phyloP scores from a whole-genome alignment of 2,888 invertebrate genomes.

The Netelia fuscicornis region DNA sequence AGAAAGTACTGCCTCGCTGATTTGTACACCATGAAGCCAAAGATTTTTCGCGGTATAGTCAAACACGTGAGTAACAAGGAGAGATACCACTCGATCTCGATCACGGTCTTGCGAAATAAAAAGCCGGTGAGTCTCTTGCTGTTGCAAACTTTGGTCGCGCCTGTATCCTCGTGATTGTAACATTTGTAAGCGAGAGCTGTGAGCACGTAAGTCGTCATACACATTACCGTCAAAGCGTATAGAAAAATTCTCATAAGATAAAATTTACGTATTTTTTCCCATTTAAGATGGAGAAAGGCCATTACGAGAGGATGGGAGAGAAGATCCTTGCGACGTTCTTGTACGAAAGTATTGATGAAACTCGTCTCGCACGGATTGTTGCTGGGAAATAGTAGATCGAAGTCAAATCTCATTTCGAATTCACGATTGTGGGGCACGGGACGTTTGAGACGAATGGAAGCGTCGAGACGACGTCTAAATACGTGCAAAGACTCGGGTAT shows the following conservation, averaged over 20 bases:
- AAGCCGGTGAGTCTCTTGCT: slow-evolving; percentile 78
- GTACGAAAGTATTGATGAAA: slow-evolving; percentile 85
- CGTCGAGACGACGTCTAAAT: slow-evolving; percentile 84
- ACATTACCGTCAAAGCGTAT: slow-evolving; percentile 82
- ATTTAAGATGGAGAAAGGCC: slow-evolving; percentile 85
- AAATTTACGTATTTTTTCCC: slow-evolving; percentile 85
- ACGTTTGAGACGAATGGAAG: slow-evolving; percentile 80
- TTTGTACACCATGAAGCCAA: slow-evolving; percentile 82
- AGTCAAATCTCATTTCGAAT: slow-evolving; percentile 82
- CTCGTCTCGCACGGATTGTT: slow-evolving; percentile 83
- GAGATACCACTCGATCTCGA: slow-evolving; percentile 82
- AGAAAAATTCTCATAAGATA: slow-evolving; percentile 82
- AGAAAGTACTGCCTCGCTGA: slow-evolving; percentile 82
- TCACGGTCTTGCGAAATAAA: slow-evolving; percentile 78
- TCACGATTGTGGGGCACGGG: slow-evolving; percentile 82
- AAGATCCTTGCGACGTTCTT: slow-evolving; percentile 84
- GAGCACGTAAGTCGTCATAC: slow-evolving; percentile 82
- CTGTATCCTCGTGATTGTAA: slow-evolving; percentile 78
- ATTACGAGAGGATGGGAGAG: slow-evolving; percentile 85
- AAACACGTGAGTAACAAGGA: slow-evolving; percentile 80
- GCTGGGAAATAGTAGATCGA: slow-evolving; percentile 82
- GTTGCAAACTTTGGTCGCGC: slow-evolving; percentile 78
- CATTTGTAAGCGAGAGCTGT: slow-evolving; percentile 82
- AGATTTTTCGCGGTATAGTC: slow-evolving; percentile 82
- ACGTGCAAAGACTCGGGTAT: slow-evolving; percentile 84